Conservation (phyloP, 2,113 vertebrate genomes). For the Protobothrops flavoviridis region DNA sequence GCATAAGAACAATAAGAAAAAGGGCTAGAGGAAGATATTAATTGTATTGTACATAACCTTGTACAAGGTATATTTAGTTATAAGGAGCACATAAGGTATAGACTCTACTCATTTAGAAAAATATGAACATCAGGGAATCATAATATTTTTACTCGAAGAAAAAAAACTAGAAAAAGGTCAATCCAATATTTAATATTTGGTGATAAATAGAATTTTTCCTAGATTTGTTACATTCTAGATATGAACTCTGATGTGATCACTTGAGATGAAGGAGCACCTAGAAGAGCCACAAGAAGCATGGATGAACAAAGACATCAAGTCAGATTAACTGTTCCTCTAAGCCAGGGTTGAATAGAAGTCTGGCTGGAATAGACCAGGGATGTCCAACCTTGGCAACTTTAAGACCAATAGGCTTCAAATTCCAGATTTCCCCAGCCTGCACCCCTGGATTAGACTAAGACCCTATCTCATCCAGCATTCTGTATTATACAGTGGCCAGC, state of each 20-base stretch:
- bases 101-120: neutral
- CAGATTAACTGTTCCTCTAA: neutral
- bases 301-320: neutral
- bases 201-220: neutral
- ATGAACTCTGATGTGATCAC: neutral
- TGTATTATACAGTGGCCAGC: neutral
- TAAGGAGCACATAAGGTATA: neutral
- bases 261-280: neutral
- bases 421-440: neutral
- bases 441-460: neutral
- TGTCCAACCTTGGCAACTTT: neutral
- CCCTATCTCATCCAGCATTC: neutral
- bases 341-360: neutral
- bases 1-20: neutral
- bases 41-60: neutral
- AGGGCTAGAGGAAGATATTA: neutral
- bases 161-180: neutral
- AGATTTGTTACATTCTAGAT: neutral
- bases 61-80: neutral
- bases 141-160: neutral
- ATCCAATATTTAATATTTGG: neutral
- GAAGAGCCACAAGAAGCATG: neutral
- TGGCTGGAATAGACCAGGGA: neutral
- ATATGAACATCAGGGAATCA: neutral
- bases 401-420: neutral